phyloP scores from a whole-genome alignment of 2,113 vertebrate genomes.

The Petroica traversi region DNA sequence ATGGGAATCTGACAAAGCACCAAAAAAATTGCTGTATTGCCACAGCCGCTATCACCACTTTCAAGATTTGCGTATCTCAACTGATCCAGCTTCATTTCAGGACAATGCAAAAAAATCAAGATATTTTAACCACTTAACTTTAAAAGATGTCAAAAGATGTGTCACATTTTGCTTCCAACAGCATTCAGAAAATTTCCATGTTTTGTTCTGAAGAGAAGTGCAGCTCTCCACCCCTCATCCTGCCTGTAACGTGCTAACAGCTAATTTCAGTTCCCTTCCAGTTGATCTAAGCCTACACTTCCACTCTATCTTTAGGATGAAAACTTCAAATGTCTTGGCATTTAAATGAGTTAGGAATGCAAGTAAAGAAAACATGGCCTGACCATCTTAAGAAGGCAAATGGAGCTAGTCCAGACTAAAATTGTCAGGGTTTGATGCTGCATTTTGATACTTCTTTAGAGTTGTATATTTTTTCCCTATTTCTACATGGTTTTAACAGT shows the following conservation, averaged over 20 bases:
- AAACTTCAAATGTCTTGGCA: too few relatives aligned
- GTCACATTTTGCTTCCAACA: neutral
- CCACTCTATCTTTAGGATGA: neutral
- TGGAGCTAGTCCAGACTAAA: neutral
- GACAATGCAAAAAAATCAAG: neutral
- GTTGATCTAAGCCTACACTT: neutral
- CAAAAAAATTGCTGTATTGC: neutral
- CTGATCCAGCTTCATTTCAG: neutral
- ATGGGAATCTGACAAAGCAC: neutral
- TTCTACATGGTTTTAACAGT: neutral
- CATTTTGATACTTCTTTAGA: neutral
- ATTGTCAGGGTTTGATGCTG: neutral
- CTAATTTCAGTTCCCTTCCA: neutral
- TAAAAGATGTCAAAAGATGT: neutral
- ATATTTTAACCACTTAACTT: neutral
- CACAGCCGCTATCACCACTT: fast-evolving
- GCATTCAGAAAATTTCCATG: neutral
- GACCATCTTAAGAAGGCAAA: neutral
- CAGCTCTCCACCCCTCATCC: fast-evolving
- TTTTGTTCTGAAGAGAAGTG: neutral
- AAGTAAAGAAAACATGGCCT: neutral
- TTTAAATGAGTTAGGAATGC: neutral
- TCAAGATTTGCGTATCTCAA: neutral
- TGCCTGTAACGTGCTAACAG: fast-evolving
- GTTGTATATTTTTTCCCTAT: neutral